phyloP scores from a whole-genome alignment of 2,888 invertebrate species.

The Drosophila rellima region DNA sequence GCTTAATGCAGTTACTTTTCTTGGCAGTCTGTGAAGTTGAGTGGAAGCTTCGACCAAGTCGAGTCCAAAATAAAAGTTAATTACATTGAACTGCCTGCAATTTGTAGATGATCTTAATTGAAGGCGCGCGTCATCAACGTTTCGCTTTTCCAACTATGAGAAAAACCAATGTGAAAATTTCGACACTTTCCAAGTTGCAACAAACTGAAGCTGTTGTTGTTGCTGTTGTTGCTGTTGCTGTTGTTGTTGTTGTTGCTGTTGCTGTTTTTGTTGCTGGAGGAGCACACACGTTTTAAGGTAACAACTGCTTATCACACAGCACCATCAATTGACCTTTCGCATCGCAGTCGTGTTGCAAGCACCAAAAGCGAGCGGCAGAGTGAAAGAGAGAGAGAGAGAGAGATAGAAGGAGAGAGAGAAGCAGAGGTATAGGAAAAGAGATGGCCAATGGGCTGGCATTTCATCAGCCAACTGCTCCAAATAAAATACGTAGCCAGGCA shows the following conservation, averaged over 20 bases:
- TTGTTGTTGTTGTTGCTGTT: constrained; percentile 25
- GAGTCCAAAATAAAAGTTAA: constrained; percentile 55
- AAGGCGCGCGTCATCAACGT: constrained; percentile 67
- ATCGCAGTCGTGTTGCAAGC: constrained; percentile 67
- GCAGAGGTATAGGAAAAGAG: neutral
- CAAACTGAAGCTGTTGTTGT: constrained; percentile 32
- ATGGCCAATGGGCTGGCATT: constrained; percentile 42
- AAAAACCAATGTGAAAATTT: constrained; percentile 60
- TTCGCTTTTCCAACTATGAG: constrained; percentile 20
- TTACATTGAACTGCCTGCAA: constrained; percentile 66
- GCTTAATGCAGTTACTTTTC: too few species aligned
- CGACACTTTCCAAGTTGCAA: constrained; percentile 59
- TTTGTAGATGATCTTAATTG: constrained; percentile 79
- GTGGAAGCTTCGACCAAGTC: neutral
- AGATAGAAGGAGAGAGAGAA: neutral
- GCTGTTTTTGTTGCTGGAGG: constrained; percentile 35
- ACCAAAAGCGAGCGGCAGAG: neutral
- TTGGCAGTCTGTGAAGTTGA: neutral
- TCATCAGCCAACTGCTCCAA: constrained; percentile 76
- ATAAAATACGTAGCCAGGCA: constrained; percentile 67
- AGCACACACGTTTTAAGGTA: constrained; percentile 76
- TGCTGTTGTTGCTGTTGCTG: constrained; percentile 22
- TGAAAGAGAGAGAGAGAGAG: constrained; percentile 7
- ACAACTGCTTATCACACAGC: constrained; percentile 77
- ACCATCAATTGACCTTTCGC: constrained; percentile 81